Evolutionary conservation across 2,113 vertebrate genomes (phyloP).

Genomic region (Calidris pugnax): DNA sequence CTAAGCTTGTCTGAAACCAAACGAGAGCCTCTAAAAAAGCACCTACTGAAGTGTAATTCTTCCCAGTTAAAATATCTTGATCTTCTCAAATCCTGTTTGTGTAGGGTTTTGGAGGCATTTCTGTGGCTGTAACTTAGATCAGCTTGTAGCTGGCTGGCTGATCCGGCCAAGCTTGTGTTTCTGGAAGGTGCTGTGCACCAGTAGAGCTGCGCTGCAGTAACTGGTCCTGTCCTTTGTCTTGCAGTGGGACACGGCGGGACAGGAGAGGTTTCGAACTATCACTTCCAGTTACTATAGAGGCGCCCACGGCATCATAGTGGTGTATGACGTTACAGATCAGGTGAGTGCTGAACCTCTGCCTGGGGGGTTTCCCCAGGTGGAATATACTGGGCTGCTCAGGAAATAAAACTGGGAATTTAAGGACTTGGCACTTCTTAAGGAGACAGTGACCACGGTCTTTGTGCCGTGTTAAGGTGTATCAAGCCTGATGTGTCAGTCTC

Average conservation of each 20-base stretch:
- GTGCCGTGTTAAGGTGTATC: neutral
- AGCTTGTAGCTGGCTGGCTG: neutral
- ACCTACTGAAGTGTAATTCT: neutral
- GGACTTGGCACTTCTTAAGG: neutral
- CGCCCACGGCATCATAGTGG: constrained; percentile 96
- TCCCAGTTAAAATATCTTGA: accelerated
- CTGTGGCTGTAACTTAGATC: neutral
- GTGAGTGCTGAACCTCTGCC: constrained; percentile 66
- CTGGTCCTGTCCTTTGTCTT: neutral
- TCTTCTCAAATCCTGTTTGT: neutral
- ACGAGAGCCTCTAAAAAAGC: neutral
- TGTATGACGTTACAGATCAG: constrained; percentile 98
- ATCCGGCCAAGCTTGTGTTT: neutral
- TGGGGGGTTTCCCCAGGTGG: neutral
- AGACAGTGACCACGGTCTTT: neutral
- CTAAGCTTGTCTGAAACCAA: neutral
- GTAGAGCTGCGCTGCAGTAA: neutral
- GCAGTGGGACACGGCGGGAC: constrained; percentile 97
- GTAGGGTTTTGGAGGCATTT: neutral
- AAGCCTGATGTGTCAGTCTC: neutral
- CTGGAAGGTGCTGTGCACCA: accelerated
- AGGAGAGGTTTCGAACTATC: constrained; percentile 97
- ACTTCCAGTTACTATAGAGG: constrained; percentile 99
- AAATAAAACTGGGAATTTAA: neutral
- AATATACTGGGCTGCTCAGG: neutral